Percentiles rank a stretch among this genome's conserved stretches.
phyloP scores from a whole-genome alignment of 2,888 invertebrate species.

The Aleiodes testaceus region DNA sequence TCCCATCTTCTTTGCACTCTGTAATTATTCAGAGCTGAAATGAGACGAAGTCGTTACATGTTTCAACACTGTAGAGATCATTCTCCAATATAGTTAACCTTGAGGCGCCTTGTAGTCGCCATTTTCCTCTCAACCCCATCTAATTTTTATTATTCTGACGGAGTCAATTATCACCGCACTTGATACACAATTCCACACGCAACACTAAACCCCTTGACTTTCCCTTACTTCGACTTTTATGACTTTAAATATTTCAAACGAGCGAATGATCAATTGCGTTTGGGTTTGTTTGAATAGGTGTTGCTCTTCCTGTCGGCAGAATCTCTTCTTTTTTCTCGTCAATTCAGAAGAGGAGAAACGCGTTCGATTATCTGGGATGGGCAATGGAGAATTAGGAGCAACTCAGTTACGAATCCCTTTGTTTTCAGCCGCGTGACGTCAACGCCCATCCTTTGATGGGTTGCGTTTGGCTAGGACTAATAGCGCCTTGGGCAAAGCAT shows the following conservation, averaged over 20 bases:
- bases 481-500: slow-evolving; percentile 65
- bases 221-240: not conserved
- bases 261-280: slow-evolving; percentile 17
- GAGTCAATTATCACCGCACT: slow-evolving; percentile 57
- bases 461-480: slow-evolving; percentile 61
- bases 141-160: slow-evolving; percentile 44
- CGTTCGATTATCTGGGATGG: slow-evolving; percentile 53
- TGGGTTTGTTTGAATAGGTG: slow-evolving; percentile 19
- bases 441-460: slow-evolving; percentile 60
- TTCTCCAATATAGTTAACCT: slow-evolving; percentile 40
- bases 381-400: slow-evolving; percentile 46
- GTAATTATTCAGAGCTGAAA: slow-evolving; percentile 60
- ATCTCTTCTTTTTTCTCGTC: not conserved
- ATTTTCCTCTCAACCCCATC: slow-evolving; percentile 43
- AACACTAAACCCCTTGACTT: slow-evolving; percentile 22
- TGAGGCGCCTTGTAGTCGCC: slow-evolving; percentile 60
- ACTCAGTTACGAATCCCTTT: slow-evolving; percentile 61
- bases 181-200: slow-evolving; percentile 51
- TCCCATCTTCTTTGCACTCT: slow-evolving; percentile 47
- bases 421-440: slow-evolving; percentile 71
- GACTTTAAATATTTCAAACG: slow-evolving; percentile 20
- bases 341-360: slow-evolving; percentile 58
- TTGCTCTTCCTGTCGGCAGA: slow-evolving; percentile 20
- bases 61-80: slow-evolving; percentile 15
- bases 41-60: slow-evolving; percentile 60